A percentile compares a stretch with the other conserved stretches of the same genome.
Conservation (phyloP, 2,113 vertebrate species). For the Trinectes maculatus region DNA sequence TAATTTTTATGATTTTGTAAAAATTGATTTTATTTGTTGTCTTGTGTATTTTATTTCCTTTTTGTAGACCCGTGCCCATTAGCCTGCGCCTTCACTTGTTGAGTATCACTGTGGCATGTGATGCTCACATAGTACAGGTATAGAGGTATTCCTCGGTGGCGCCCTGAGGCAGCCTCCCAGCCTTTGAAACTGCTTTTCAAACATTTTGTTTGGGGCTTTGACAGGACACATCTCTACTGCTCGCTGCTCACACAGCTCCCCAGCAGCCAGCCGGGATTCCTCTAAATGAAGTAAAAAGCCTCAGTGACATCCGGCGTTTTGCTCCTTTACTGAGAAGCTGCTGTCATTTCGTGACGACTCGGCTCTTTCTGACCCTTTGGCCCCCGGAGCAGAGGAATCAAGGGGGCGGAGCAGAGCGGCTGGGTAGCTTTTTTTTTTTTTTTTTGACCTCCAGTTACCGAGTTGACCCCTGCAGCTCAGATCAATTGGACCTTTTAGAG, state of each 20-base stretch:
- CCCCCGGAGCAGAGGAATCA: slow-evolving; percentile 23
- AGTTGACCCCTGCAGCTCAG: slow-evolving; percentile 10
- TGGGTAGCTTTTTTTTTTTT: slow-evolving; percentile 8
- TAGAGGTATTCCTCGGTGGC: slow-evolving; percentile 49
- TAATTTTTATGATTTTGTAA: no score
- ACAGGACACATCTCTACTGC: slow-evolving; percentile 52
- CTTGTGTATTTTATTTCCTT: neutral
- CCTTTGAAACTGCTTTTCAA: slow-evolving; percentile 67
- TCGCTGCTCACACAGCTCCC: slow-evolving; percentile 28
- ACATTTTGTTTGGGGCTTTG: slow-evolving; percentile 65
- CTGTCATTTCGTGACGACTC: slow-evolving; percentile 11
- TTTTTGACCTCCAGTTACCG: slow-evolving; percentile 20
- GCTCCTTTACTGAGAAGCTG: slow-evolving; percentile 22
- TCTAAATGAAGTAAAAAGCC: slow-evolving; percentile 53
- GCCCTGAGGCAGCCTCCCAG: slow-evolving; percentile 53
- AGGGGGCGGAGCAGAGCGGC: slow-evolving; percentile 9
- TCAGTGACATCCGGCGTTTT: slow-evolving; percentile 35
- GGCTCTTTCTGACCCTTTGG: slow-evolving; percentile 16
- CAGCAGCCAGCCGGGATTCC: slow-evolving; percentile 23
- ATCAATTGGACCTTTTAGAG: slow-evolving; percentile 28
- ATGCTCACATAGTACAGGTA: slow-evolving; percentile 38
- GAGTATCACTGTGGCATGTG: slow-evolving; percentile 27
- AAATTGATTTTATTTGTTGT: no score
- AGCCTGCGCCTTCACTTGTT: slow-evolving; percentile 54
- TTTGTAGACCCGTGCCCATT: slow-evolving; percentile 40